Conservation (phyloP, 2,113 vertebrate genomes). For the Myanophis thanlyinensis region DNA sequence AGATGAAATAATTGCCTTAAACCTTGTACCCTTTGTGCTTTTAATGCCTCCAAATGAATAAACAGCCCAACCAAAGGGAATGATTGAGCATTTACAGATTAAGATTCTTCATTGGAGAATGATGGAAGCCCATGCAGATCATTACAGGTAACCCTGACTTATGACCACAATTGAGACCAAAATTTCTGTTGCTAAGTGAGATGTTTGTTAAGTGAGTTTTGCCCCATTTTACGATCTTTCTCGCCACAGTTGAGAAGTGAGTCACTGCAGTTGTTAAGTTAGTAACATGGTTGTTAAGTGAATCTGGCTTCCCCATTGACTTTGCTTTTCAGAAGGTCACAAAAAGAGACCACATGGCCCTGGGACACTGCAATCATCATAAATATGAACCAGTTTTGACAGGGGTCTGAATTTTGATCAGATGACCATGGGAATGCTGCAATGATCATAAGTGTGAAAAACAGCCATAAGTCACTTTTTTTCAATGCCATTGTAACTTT, state of each 20-base stretch:
- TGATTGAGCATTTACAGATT: not conserved
- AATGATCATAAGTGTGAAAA: too few species aligned
- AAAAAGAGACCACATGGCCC: too few species aligned
- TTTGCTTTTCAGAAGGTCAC: too few species aligned
- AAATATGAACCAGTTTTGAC: too few species aligned
- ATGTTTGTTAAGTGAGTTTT: not conserved
- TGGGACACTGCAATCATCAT: too few species aligned
- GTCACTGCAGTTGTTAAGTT: not conserved
- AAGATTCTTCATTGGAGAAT: not conserved
- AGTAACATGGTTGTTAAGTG: too few species aligned
- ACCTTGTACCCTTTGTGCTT: not conserved
- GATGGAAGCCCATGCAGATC: not conserved
- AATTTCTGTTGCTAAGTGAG: not conserved
- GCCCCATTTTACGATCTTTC: not conserved
- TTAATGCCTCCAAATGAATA: not conserved
- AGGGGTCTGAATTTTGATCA: too few species aligned
- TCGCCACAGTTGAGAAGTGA: too few species aligned
- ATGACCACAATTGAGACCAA: not conserved
- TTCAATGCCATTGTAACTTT: too few species aligned
- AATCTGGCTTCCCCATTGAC: too few species aligned
- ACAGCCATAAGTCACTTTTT: too few species aligned
- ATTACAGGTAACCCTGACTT: not conserved
- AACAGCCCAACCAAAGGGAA: not conserved
- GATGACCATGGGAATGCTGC: too few species aligned
- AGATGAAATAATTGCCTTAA: not conserved